Percentiles rank a stretch among this genome's conserved stretches.
phyloP scores from a whole-genome alignment of 2,113 vertebrate species.

The Mionectes macconnelli region DNA sequence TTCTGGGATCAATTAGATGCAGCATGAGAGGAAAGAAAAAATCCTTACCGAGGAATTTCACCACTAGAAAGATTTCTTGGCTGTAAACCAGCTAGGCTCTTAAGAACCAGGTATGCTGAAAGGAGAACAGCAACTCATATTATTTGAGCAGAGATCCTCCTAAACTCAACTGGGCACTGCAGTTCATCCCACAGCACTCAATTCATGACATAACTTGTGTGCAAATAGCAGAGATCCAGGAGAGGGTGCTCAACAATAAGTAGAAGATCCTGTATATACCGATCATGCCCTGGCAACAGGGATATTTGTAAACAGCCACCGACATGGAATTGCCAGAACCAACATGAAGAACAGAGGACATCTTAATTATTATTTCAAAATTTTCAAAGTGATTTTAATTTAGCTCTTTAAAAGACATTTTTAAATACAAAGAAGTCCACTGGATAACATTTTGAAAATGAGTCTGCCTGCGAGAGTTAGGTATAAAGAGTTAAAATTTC shows the following conservation, averaged over 20 bases:
- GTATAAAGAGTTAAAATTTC: neutral
- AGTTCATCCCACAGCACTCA: neutral
- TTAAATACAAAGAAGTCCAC: neutral
- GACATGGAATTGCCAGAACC: neutral
- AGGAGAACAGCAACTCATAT: neutral
- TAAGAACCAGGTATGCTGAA: neutral
- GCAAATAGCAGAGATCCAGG: conserved; percentile 16
- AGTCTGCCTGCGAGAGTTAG: neutral
- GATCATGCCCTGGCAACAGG: neutral
- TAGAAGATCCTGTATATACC: neutral
- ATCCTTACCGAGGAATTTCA: neutral
- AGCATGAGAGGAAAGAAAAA: neutral
- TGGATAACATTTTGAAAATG: neutral
- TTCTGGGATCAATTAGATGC: conserved; percentile 18
- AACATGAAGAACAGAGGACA: neutral
- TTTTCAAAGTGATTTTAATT: neutral
- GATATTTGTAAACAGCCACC: neutral
- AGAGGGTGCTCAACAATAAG: conserved; percentile 53
- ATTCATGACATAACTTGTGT: neutral
- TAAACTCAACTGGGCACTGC: neutral
- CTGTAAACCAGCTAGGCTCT: neutral
- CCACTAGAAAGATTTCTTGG: neutral
- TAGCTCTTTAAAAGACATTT: neutral
- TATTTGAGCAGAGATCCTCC: neutral
- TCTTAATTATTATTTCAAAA: neutral